Evolutionary conservation across 2,797 vertebrate genomes (phyloP), one percentile per base, ranked within the genome.

Genomic region (Taenioides sp.): DNA sequence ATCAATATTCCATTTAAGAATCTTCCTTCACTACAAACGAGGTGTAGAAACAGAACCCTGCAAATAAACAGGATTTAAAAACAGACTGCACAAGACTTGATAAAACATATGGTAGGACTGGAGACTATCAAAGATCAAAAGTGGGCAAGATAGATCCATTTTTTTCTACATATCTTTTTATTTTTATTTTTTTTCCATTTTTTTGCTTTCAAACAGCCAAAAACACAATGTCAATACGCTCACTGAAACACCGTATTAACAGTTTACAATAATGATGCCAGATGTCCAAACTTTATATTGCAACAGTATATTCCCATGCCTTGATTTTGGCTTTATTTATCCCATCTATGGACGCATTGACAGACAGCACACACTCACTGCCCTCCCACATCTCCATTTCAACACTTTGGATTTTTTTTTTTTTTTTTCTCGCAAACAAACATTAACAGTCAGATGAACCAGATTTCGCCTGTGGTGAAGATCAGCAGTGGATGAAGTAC

Each of bases 391-490:
- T 57, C 65, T 43, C 25, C 9, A 79, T 82, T 87, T 86, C 75
- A 85, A 80, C 82, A 82, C 78, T 63, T 58, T 52, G 11, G 0
- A 37, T 10, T 10, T 37, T 37, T 34, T 7, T 37, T 10, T 10
- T 37, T 37, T 34, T 7, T 37, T 25, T 20, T 14, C 9, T 54
- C 52, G 72, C 65, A 69, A 75, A 72, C 59, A 82, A 81, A 85
- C 77, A 16, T 81, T 78, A 75, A 54, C 69, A 31, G 75, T 71
- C 57, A 66, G 43, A 80, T 16, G 7, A 3, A 80, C 73, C 83
- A 80, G 73, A 78, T 75, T 67, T 80, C 75, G 80, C 83, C 84
- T 78, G 86, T 82, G 86, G 89, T 86, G 77, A 88, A 92, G 86
- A 92, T 90, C 34, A 10, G 34, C 34, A 7, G 34, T 37, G 34